Conservation (phyloP, 2,797 vertebrate species). For the Gymnopithys bicolor region DNA sequence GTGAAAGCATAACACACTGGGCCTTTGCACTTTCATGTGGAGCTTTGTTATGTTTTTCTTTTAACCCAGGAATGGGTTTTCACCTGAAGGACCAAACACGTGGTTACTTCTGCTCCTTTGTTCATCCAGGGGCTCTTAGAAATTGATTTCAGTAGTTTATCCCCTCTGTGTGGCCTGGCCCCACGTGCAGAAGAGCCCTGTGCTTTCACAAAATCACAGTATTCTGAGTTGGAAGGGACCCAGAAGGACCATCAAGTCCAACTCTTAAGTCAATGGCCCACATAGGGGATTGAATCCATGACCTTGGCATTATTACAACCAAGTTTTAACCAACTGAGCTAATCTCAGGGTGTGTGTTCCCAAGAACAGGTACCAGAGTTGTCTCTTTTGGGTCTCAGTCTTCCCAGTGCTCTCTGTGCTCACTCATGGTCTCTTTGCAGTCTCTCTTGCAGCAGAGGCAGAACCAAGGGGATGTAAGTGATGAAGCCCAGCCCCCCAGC, state of each 20-base stretch:
- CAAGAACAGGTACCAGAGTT: not conserved
- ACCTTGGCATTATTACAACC: too few relatives aligned
- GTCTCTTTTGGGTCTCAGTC: accelerated
- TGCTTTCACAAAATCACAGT: not conserved
- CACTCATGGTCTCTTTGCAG: slow-evolving; percentile 2
- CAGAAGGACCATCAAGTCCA: too few relatives aligned
- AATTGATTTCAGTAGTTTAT: not conserved
- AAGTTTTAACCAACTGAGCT: too few relatives aligned
- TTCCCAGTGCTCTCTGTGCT: not conserved
- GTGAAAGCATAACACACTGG: not conserved
- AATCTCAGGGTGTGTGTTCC: not conserved
- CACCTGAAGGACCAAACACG: not conserved
- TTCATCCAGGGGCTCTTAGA: not conserved
- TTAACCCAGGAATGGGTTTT: not conserved
- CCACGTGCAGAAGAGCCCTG: not conserved
- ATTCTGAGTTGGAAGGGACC: too few relatives aligned
- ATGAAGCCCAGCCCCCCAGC: slow-evolving; percentile 80
- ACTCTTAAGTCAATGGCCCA: too few relatives aligned
- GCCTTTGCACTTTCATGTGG: not conserved
- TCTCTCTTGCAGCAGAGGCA: slow-evolving; percentile 83
- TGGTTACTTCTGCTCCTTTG: not conserved
- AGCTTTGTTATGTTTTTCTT: not conserved
- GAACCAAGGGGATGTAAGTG: slow-evolving; percentile 67
- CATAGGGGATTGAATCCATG: too few relatives aligned
- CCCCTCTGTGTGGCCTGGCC: not conserved